Evolutionary conservation across 2,113 vertebrate species (phyloP).

Genomic region (Todiramphus chloris): DNA sequence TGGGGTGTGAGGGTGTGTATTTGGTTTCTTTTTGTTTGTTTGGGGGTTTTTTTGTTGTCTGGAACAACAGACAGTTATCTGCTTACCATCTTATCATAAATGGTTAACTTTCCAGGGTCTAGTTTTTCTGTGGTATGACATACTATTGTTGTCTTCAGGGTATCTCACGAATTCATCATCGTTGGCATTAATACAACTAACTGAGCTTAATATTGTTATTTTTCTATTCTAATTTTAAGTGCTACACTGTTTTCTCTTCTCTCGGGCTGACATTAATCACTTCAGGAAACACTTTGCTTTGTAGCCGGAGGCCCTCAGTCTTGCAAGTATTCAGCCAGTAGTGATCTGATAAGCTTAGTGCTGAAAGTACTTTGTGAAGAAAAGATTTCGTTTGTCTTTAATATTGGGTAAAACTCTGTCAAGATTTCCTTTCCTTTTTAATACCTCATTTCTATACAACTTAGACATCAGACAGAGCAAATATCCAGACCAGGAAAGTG

Average conservation of each 20-base stretch:
- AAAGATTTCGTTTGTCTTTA: slow-evolving; percentile 50
- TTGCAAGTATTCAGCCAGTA: slow-evolving; percentile 31
- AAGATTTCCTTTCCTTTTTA: slow-evolving; percentile 13
- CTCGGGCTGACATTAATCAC: slow-evolving; percentile 42
- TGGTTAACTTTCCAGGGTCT: background rate
- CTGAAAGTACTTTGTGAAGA: slow-evolving; percentile 22
- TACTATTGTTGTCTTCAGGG: background rate
- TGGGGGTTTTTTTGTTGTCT: background rate
- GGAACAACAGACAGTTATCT: background rate
- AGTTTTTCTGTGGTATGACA: background rate
- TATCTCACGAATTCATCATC: background rate
- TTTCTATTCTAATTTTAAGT: background rate
- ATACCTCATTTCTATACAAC: background rate
- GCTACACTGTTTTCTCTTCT: slow-evolving; percentile 15
- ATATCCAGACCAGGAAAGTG: background rate
- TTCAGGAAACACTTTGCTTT: slow-evolving; percentile 38
- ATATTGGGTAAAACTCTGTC: slow-evolving; percentile 9
- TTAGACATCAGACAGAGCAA: slow-evolving; percentile 1
- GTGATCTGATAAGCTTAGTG: slow-evolving; percentile 49
- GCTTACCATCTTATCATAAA: background rate
- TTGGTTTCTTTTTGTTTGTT: too few relatives aligned
- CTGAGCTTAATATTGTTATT: background rate
- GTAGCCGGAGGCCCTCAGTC: background rate
- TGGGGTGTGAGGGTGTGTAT: too few relatives aligned
- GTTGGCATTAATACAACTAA: background rate